Evolutionary conservation across 2,888 invertebrate species (phyloP).

Genomic region (Eupithecia subumbrata): DNA sequence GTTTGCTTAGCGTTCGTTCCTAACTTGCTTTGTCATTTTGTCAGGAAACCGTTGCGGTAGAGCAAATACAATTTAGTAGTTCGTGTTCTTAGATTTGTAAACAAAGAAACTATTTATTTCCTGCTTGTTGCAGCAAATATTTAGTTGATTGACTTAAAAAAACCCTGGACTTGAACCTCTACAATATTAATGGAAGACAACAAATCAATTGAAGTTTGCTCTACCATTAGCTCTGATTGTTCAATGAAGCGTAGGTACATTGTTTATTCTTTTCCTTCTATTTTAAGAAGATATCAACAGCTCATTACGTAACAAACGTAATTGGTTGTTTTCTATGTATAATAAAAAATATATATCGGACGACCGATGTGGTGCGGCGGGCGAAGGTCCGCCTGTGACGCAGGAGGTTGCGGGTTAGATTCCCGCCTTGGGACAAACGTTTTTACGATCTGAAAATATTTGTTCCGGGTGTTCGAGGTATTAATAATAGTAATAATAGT

Average conservation of each 20-base stretch:
- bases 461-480: no score
- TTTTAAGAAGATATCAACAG: not conserved
- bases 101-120: not conserved
- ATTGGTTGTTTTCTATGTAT: no score
- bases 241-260: constrained; percentile 1
- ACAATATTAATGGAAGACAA: constrained; percentile 15
- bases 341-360: no score
- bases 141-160: not conserved
- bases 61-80: constrained; percentile 17
- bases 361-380: no score
- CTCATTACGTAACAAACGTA: not conserved
- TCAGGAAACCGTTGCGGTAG: constrained; percentile 30
- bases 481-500: no score
- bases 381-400: no score
- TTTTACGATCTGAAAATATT: no score
- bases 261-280: not conserved
- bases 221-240: constrained; percentile 23
- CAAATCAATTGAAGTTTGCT: constrained; percentile 24
- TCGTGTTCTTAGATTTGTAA: constrained; percentile 5
- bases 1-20: constrained; percentile 36
- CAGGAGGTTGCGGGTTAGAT: no score
- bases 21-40: constrained; percentile 45
- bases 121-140: not conserved
- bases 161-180: constrained; percentile 11
- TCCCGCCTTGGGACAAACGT: no score